Evolutionary conservation across 2,113 vertebrate species (phyloP).

Genomic region (Gavialis gangeticus): DNA sequence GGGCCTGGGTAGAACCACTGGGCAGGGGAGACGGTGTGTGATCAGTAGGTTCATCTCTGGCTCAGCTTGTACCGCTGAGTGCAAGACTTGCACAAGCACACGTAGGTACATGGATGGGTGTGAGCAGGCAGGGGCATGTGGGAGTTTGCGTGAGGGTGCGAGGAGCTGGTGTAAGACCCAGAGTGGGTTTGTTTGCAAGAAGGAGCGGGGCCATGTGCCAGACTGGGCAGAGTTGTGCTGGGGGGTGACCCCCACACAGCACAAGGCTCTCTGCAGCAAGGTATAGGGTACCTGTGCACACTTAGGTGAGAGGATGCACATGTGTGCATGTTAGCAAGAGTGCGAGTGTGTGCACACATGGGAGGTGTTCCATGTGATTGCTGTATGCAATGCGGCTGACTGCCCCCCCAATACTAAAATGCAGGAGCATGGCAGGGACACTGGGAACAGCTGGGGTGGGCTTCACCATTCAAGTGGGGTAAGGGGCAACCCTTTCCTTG

Average conservation of each 20-base stretch:
- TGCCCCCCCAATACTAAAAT: not conserved
- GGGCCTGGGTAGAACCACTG: not conserved
- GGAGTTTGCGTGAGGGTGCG: not conserved
- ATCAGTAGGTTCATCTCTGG: no score
- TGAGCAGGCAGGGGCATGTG: not conserved
- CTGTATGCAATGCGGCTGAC: not conserved
- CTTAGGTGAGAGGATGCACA: fast-evolving
- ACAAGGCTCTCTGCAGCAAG: no score
- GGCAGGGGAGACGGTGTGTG: no score
- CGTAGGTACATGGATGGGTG: fast-evolving
- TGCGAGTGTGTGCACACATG: not conserved
- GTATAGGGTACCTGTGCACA: no score
- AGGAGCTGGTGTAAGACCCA: not conserved
- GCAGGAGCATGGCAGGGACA: fast-evolving
- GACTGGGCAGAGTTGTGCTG: no score
- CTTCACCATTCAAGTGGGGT: no score
- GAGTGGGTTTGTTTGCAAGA: not conserved
- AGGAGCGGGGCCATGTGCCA: no score
- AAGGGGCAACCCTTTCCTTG: not conserved
- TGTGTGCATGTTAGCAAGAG: not conserved
- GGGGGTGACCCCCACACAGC: no score
- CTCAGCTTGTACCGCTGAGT: no score
- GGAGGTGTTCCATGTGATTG: no score
- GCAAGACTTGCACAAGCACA: not conserved
- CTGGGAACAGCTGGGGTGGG: not conserved